Evolutionary conservation across 2,888 invertebrate species (phyloP).

Genomic region (Oscheius onirici): DNA sequence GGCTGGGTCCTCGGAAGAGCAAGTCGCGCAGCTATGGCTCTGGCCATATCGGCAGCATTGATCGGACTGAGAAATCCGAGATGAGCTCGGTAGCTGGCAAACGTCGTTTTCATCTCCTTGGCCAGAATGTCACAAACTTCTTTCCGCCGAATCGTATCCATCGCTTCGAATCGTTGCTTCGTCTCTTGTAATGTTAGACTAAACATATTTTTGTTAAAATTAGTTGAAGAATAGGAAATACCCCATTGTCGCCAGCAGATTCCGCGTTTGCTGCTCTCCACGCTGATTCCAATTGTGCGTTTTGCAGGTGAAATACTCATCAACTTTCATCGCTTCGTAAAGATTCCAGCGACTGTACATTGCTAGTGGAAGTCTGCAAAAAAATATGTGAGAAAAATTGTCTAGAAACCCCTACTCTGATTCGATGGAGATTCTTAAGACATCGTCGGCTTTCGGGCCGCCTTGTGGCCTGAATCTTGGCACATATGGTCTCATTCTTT

Average conservation of each 20-base stretch:
- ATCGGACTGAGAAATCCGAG: constrained; percentile 56
- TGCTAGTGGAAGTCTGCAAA: constrained; percentile 58
- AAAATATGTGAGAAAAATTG: not conserved
- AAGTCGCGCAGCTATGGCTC: constrained; percentile 48
- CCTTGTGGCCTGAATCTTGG: constrained; percentile 47
- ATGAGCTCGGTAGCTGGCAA: constrained; percentile 63
- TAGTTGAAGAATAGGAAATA: constrained; percentile 7
- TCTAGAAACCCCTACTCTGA: constrained; percentile 50
- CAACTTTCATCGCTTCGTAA: constrained; percentile 58
- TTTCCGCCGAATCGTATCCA: constrained; percentile 56
- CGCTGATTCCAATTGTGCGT: constrained; percentile 66
- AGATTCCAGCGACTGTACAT: constrained; percentile 66
- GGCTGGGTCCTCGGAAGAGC: constrained; percentile 35
- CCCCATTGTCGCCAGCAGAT: constrained; percentile 52
- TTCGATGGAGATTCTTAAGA: constrained; percentile 60
- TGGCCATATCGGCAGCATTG: constrained; percentile 63
- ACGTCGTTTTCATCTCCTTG: constrained; percentile 54
- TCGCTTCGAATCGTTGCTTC: constrained; percentile 54
- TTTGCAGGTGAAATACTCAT: constrained; percentile 61
- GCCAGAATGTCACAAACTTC: constrained; percentile 59
- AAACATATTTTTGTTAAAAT: constrained; percentile 25
- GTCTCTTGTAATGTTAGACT: constrained; percentile 65
- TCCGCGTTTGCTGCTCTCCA: constrained; percentile 59
- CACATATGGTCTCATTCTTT: constrained; percentile 59
- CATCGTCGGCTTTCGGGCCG: constrained; percentile 57